These are phyloP conservation scores for Hypsibius dujardini DNA, from an alignment of 1,140 invertebrate species.

Conservation along the genomic window DNA sequence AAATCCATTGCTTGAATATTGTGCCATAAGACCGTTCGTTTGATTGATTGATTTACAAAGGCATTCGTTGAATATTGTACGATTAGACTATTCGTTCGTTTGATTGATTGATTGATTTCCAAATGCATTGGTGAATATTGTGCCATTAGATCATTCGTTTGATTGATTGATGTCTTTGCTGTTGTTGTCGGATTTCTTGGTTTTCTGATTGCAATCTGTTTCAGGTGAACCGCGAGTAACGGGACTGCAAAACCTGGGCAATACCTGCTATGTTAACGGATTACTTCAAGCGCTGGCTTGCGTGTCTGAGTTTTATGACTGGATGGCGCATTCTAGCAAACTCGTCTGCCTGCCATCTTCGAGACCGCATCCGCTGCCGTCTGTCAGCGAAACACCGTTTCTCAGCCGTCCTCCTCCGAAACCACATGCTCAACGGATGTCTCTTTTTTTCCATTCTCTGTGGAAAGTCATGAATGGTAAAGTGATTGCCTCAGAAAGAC, in stretches of 20 bases:
- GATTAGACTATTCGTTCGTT: no score
- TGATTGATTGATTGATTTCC: no score
- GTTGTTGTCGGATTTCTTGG: no score
- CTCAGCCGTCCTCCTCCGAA: background rate
- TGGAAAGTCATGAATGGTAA: background rate
- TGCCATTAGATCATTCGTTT: no score
- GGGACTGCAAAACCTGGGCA: constrained; percentile 1
- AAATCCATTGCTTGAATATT: no score
- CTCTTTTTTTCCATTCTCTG: background rate
- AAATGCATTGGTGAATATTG: no score
- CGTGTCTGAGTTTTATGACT: background rate
- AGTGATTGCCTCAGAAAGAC: no score
- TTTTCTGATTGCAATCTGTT: background rate
- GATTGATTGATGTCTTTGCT: no score
- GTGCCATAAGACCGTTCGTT: no score
- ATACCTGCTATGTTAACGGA: background rate
- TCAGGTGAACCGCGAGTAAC: background rate
- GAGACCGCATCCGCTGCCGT: background rate
- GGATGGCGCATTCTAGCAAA: background rate
- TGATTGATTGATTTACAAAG: no score
- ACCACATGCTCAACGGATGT: background rate
- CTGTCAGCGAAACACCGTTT: background rate
- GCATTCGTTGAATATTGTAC: no score
- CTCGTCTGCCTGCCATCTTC: background rate
- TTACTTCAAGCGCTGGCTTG: background rate